These are phyloP conservation scores for Ashinkailepas kermadecensis DNA, from an alignment of 2,888 invertebrate genomes.

Conservation along the genomic window DNA sequence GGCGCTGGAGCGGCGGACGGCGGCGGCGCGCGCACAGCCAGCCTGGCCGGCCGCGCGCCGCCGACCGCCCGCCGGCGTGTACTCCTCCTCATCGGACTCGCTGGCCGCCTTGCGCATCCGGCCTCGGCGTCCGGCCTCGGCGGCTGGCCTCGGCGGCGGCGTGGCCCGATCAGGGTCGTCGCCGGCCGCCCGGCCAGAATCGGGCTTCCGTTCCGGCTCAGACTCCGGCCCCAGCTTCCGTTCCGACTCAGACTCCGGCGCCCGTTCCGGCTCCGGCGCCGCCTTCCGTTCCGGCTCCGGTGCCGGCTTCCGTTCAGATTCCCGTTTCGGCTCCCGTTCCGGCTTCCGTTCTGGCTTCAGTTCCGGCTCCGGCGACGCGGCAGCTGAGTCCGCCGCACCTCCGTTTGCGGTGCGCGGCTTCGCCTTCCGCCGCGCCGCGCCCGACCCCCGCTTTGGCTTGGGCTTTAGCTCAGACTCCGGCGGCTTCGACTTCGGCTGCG, in stretches of 20 bases:
- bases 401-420: not conserved
- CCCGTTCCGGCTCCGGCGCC: no score
- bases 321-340: not conserved
- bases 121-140: not conserved
- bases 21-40: not conserved
- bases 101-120: not conserved
- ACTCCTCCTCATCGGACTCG: not conserved
- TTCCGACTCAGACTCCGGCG: not conserved
- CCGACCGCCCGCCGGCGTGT: constrained; percentile 8
- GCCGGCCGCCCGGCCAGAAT: not conserved
- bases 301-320: not conserved
- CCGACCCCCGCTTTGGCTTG: not conserved
- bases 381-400: not conserved
- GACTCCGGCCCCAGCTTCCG: not conserved
- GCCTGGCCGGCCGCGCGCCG: not conserved
- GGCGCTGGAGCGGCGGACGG: not conserved
- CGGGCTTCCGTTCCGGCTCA: not conserved
- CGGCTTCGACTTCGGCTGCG: not conserved
- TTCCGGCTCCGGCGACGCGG: not conserved
- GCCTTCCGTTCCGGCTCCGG: not conserved
- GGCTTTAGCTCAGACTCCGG: not conserved
- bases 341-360: not conserved
- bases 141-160: not conserved
- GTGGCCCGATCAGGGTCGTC: not conserved
- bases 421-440: not conserved